Evolutionary conservation across 1,140 invertebrate species (phyloP).

Genomic region (Euwallacea fornicatus): DNA sequence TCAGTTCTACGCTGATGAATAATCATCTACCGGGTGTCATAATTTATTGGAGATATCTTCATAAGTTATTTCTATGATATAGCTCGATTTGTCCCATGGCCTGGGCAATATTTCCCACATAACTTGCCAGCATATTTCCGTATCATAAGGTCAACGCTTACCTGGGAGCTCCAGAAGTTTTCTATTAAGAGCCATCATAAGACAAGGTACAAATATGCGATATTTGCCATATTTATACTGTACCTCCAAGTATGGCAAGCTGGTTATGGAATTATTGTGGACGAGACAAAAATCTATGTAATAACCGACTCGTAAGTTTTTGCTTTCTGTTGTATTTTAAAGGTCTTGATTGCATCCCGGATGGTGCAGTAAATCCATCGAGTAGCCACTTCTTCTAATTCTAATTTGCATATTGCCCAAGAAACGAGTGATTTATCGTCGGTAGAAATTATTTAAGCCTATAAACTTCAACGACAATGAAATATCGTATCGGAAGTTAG

Average conservation of each 20-base stretch:
- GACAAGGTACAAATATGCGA: conserved; percentile 3
- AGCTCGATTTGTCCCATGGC: neutral
- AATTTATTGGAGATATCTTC: neutral
- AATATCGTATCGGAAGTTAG: conserved; percentile 3
- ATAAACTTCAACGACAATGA: conserved; percentile 4
- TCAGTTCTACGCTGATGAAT: neutral
- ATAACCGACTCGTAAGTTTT: neutral
- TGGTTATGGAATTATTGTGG: neutral
- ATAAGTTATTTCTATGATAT: neutral
- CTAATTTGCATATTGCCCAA: neutral
- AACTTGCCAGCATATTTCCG: neutral
- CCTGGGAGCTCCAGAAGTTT: neutral
- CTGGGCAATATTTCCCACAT: neutral
- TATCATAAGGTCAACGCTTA: neutral
- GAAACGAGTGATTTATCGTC: neutral
- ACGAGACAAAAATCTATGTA: neutral
- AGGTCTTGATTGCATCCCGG: neutral
- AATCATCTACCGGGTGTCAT: neutral
- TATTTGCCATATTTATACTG: conserved; percentile 1
- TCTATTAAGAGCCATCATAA: neutral
- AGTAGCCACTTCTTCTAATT: neutral
- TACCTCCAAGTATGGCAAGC: neutral
- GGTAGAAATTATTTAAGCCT: conserved; percentile 5
- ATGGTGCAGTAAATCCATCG: neutral
- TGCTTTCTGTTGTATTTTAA: neutral